Conservation (phyloP, 37 sponge, comb jelly and placozoan genomes). For the Oopsacas minuta region DNA sequence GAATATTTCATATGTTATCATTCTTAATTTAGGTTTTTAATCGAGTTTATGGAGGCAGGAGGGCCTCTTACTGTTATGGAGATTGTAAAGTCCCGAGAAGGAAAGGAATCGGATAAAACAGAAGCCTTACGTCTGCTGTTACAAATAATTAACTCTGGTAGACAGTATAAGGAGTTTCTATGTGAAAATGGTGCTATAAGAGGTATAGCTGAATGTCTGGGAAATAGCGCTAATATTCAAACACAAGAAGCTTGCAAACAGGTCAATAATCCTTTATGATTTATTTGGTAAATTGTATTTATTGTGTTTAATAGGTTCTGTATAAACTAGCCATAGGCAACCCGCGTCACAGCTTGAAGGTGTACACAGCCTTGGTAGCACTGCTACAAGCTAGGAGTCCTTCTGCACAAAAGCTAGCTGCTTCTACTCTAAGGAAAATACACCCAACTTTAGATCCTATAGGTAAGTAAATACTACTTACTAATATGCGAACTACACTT, state of each 20-base stretch:
- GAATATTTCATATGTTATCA: neutral
- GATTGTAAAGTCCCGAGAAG: slow-evolving; percentile 54
- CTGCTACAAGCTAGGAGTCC: slow-evolving; percentile 54
- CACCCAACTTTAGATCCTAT: neutral
- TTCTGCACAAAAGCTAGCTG: slow-evolving; percentile 67
- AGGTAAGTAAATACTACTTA: no score
- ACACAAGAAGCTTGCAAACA: slow-evolving; percentile 43
- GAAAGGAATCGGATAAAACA: slow-evolving; percentile 45
- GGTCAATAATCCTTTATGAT: no score
- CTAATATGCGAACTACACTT: no score
- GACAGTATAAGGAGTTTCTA: slow-evolving; percentile 91
- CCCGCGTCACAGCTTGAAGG: slow-evolving; percentile 75
- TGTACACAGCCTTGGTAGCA: slow-evolving; percentile 72
- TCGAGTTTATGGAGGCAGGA: slow-evolving; percentile 92
- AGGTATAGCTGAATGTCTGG: slow-evolving; percentile 78
- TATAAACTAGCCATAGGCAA: slow-evolving; percentile 49
- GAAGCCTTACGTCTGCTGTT: slow-evolving; percentile 57
- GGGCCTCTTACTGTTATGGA: slow-evolving; percentile 91
- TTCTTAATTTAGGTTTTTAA: slow-evolving; percentile 58
- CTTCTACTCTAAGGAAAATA: slow-evolving; percentile 50
- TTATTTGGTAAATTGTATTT: neutral
- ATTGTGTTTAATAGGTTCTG: neutral
- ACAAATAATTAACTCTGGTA: slow-evolving; percentile 50
- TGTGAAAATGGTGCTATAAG: slow-evolving; percentile 92
- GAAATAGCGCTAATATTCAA: slow-evolving; percentile 29